A percentile compares a stretch with the other conserved stretches of the same genome.
Evolutionary conservation across 2,797 vertebrate species (phyloP).

Genomic region (Tarsius wallacei): DNA sequence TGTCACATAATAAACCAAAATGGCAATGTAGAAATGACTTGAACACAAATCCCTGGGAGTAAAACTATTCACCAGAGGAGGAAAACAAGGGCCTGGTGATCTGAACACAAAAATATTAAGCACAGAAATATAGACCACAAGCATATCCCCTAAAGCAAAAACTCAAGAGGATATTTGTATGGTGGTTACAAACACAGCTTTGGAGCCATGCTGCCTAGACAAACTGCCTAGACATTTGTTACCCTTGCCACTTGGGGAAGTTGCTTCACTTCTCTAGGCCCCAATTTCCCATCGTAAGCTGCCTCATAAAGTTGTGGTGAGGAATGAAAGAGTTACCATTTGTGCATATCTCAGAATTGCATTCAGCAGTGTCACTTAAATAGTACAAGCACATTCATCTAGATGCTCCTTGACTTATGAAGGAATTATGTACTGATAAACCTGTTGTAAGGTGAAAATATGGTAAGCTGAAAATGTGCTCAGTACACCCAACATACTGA

Average conservation of each 20-base stretch:
- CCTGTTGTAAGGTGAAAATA: not conserved
- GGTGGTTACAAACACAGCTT: not conserved
- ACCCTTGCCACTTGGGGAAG: not conserved
- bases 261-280: not conserved
- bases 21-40: slow-evolving; percentile 29
- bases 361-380: not conserved
- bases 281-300: not conserved
- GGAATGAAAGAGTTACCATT: not conserved
- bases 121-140: not conserved
- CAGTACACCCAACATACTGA: not conserved
- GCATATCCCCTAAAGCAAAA: not conserved
- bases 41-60: slow-evolving; percentile 37
- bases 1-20: slow-evolving; percentile 54
- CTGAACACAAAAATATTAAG: not conserved
- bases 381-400: not conserved
- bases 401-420: not conserved
- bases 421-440: not conserved
- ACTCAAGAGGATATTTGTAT: not conserved
- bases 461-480: not conserved
- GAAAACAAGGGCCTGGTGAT: not conserved
- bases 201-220: too few relatives aligned
- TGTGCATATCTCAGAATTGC: not conserved
- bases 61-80: slow-evolving; percentile 14
- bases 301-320: not conserved
- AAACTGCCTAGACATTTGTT: not conserved